Evolutionary conservation across 2,888 invertebrate genomes (phyloP), one percentile per base, ranked within the genome.

Genomic region (Acleris laterana): DNA sequence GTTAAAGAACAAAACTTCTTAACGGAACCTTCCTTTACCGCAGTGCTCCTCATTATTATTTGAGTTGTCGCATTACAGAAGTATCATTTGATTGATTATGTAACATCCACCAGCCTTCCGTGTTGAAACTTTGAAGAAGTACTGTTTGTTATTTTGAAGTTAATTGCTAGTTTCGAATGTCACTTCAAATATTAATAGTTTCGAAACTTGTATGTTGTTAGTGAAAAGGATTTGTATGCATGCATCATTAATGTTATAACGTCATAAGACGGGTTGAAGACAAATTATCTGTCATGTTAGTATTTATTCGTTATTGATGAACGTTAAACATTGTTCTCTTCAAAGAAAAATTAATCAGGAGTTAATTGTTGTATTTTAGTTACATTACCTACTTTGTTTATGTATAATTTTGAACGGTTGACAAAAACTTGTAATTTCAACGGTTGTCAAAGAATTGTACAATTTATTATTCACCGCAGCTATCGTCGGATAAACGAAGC

Each of bases 21-120:
- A 16, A 56, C 22, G n/a, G n/a, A 22, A 7, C 50, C 51, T 5
- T 38, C 13, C 13, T 3, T 38, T 13, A 19, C 61, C 57, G 46
- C 61, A 62, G 48, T 61, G 32, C 38, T 38, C 38, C 38, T 38
- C 38, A 38, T 38, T 61, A 51, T 17, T 61, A 52, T 65, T 61
- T 56, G 53, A 65, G 61, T 65, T 66, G 66, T 66, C 66, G 57
- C 61, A 56, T 56, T 66, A 51, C 55, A 60, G 53, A 65, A 65
- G 56, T 66, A 51, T 32, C 46, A 46, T 57, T 57, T 66, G 66
- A 66, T 66, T 66, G 62, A 66, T 66, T 66, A 57, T 57, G 57
- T 52, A 51, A 51, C 57, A 62, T 57, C 66, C 65, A 55, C 48
- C 56, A 42, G 61, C 55, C 44, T 56, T 61, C 52, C 62, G 42